These are phyloP conservation scores for Cephus rjabovi DNA, from an alignment of 2,888 invertebrate genomes.

Conservation along the genomic window DNA sequence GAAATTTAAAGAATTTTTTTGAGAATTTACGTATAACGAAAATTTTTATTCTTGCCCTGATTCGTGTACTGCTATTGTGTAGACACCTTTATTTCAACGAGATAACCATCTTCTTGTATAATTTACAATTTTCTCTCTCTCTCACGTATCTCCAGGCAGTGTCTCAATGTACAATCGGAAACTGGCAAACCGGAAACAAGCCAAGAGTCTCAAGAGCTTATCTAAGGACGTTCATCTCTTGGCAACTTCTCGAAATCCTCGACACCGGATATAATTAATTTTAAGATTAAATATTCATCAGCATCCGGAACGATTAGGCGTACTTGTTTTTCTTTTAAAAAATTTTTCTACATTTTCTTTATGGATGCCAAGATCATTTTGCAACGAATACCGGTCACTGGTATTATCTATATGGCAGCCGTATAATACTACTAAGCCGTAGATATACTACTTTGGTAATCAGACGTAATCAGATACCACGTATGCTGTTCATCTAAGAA, in stretches of 20 bases:
- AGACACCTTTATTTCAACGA: no score
- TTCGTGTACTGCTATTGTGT: no score
- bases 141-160: no score
- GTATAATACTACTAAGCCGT: background rate
- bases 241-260: background rate
- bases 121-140: no score
- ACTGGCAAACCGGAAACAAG: background rate
- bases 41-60: no score
- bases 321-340: background rate
- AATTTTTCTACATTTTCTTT: background rate
- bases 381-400: background rate
- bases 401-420: background rate
- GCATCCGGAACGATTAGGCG: background rate
- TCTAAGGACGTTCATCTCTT: background rate
- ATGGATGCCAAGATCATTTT: background rate
- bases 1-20: no score
- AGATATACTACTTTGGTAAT: background rate
- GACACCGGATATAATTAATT: conserved; percentile 18
- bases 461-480: background rate
- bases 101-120: no score
- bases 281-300: conserved; percentile 12
- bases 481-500: background rate
- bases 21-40: no score
- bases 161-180: no score
- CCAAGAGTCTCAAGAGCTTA: background rate